These are phyloP conservation scores for Drusus annulatus DNA, from an alignment of 1,140 invertebrate genomes.

Conservation along the genomic window DNA sequence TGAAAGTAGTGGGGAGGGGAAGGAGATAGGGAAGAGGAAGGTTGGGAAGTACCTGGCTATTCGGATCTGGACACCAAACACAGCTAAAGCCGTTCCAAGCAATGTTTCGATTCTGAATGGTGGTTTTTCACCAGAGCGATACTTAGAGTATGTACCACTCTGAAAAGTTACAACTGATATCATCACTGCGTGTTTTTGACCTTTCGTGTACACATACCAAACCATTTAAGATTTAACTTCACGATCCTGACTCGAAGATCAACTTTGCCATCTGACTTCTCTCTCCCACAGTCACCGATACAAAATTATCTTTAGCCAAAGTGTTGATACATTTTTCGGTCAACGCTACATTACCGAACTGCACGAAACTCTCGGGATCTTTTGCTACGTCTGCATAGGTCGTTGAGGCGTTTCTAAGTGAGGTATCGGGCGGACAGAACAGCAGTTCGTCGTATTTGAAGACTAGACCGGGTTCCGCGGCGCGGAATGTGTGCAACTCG, in stretches of 20 bases:
- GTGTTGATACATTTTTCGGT: slow-evolving; percentile 51
- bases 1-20: too few species aligned
- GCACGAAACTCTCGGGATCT: slow-evolving; percentile 7
- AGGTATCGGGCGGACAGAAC: slow-evolving; percentile 46
- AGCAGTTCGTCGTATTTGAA: slow-evolving; percentile 51
- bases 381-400: slow-evolving; percentile 6
- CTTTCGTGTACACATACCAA: too few species aligned
- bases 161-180: too few species aligned
- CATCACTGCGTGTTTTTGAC: too few species aligned
- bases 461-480: slow-evolving; percentile 44
- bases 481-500: slow-evolving; percentile 52
- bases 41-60: too few species aligned
- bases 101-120: too few species aligned
- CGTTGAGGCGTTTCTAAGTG: slow-evolving; percentile 41
- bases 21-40: too few species aligned
- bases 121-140: too few species aligned
- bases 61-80: too few species aligned
- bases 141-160: too few species aligned
- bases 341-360: slow-evolving; percentile 45
- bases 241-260: slow-evolving; percentile 51
- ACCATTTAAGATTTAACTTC: neutral
- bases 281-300: slow-evolving; percentile 46
- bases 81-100: too few species aligned
- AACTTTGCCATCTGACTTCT: slow-evolving; percentile 53
- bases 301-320: slow-evolving; percentile 54